Evolutionary conservation across 2,797 vertebrate genomes (phyloP), one percentile per base, ranked within the genome.

Genomic region (Emys orbicularis): DNA sequence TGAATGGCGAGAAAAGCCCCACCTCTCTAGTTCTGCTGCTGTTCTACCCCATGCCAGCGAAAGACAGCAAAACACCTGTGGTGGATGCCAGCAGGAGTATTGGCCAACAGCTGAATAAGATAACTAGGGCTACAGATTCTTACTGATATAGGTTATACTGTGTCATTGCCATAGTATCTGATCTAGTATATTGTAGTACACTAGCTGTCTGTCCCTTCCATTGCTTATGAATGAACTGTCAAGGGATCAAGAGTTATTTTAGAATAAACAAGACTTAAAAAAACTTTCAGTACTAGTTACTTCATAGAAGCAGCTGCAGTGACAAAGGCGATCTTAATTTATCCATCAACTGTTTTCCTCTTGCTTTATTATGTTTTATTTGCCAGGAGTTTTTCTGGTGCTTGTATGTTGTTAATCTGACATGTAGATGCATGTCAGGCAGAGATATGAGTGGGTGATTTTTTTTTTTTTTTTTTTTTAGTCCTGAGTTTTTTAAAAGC

Each of bases 341-440:
- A 3, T 81, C 61, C 29, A 31, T 53, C 6, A 76, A 10, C 37
- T 49, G 12, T 21, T 41, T 56, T 29, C 31, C 31, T 59, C 23
- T 0, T 1, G 1, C 6, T 44, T 31, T 52, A 57, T 41, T 0
- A 0, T 3, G 0, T 2, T 2, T 2, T 2, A 3, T 7, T 52
- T 19, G 4, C 52, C 27, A 85, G 8, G 10, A 21, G 37, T 47
- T 2, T 0, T 53, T 21, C 21, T 23, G 7, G 5, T 54, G 1
- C 15, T 88, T 12, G 1, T 3, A 2, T 34, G 65, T 34, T 56
- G 85, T 54, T 88, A 27, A 19, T n/a, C 50, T 52, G 54, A 29
- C 34, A 12, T 11, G 0, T 68, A 37, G 86, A 53, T 10, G 44
- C 57, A n/a, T 0, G 1, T 19, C 1, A 1, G 12, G 59, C 29